These are phyloP conservation scores for Enteromius viviparus DNA, from an alignment of 2,797 vertebrate genomes.

Conservation along the genomic window DNA sequence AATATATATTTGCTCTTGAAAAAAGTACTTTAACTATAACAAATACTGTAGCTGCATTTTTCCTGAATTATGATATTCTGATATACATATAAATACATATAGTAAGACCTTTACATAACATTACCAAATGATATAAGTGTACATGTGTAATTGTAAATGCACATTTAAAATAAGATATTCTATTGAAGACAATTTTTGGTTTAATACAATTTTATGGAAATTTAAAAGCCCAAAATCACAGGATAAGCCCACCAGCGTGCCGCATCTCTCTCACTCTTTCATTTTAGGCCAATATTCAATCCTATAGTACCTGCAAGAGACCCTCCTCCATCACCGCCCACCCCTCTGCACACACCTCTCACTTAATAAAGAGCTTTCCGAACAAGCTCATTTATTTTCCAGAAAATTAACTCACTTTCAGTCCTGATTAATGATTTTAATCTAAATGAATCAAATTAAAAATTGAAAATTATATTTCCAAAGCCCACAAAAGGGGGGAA, in stretches of 20 bases:
- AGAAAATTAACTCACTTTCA: conserved; percentile 99
- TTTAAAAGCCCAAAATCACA: neutral
- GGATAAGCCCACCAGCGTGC: neutral
- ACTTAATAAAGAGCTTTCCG: conserved; percentile 95
- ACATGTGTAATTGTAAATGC: neutral
- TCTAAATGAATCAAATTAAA: conserved; percentile 99
- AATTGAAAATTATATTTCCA: conserved; percentile 99
- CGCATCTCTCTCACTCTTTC: neutral
- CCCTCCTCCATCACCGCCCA: conserved; percentile 45
- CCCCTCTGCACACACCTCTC: conserved; percentile 79
- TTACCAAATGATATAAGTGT: neutral
- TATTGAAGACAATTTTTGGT: neutral
- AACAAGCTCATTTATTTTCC: conserved; percentile 99
- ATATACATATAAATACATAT: no score
- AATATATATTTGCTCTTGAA: neutral
- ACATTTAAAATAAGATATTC: neutral
- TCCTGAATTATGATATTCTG: no score
- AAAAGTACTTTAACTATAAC: neutral
- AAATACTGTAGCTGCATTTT: neutral
- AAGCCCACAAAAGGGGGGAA: conserved; percentile 84
- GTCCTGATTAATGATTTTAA: conserved; percentile 99
- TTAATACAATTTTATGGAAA: neutral
- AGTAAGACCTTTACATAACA: neutral
- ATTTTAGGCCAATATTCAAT: neutral
- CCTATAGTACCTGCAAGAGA: conserved; percentile 46